phyloP scores from a whole-genome alignment of 1,140 invertebrate genomes.

The Drosophila arawakana region DNA sequence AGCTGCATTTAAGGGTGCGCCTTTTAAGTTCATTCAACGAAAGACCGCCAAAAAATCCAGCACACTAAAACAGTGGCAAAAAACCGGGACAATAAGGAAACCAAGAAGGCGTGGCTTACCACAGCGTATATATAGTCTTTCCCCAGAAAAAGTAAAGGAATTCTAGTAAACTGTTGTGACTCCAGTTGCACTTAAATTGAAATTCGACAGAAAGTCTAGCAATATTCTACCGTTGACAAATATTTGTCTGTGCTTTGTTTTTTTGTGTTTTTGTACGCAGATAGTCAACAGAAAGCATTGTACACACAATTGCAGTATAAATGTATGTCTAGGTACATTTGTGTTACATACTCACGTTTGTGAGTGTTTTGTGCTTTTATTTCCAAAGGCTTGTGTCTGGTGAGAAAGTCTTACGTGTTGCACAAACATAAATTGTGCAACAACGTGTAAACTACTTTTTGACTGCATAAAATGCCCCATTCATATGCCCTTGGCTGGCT shows the following conservation, averaged over 20 bases:
- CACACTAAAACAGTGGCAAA: slow-evolving; percentile 24
- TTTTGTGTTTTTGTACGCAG: neutral
- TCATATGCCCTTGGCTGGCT: slow-evolving; percentile 61
- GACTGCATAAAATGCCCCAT: slow-evolving; percentile 76
- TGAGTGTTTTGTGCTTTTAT: slow-evolving; percentile 17
- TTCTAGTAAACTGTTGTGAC: no score
- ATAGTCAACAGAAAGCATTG: slow-evolving; percentile 11
- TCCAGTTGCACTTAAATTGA: neutral
- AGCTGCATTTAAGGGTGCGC: slow-evolving; percentile 61
- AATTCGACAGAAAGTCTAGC: neutral
- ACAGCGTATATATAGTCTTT: slow-evolving; percentile 11
- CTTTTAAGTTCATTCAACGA: slow-evolving; percentile 3
- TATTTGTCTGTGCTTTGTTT: neutral
- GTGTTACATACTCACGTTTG: neutral
- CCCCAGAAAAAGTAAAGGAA: neutral
- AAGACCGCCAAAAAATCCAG: slow-evolving; percentile 29
- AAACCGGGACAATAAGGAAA: neutral
- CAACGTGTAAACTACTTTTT: slow-evolving; percentile 84
- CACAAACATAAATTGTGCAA: slow-evolving; percentile 84
- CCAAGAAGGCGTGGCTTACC: neutral
- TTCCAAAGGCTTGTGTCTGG: slow-evolving; percentile 49
- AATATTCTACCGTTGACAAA: neutral
- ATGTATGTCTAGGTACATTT: neutral
- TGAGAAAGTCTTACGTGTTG: slow-evolving; percentile 78
- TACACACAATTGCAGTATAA: neutral